phyloP scores from a whole-genome alignment of 2,888 invertebrate genomes.

The Chloroclysta siterata region DNA sequence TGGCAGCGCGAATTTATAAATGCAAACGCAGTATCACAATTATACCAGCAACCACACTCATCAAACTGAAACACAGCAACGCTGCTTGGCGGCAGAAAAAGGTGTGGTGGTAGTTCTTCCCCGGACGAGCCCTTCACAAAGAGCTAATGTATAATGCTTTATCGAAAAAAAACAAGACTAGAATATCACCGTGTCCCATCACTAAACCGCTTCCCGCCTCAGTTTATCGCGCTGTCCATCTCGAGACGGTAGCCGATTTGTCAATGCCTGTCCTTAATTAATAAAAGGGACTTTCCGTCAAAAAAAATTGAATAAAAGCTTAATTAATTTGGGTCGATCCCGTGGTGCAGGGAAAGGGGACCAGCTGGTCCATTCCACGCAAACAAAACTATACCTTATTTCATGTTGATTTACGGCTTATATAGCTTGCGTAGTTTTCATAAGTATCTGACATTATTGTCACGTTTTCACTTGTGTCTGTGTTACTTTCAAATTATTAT shows the following conservation, averaged over 20 bases:
- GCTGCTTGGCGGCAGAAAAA: too few species aligned
- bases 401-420: neutral
- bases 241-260: constrained; percentile 79
- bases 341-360: constrained; percentile 36
- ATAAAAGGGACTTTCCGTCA: constrained; percentile 69
- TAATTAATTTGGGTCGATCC: constrained; percentile 76
- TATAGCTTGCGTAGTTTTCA: too few species aligned
- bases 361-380: constrained; percentile 16
- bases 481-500: too few species aligned
- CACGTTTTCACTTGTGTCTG: too few species aligned
- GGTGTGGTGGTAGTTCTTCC: too few species aligned
- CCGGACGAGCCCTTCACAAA: too few species aligned
- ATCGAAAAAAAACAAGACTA: constrained; percentile 20
- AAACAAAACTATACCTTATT: neutral
- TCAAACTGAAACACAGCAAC: too few species aligned
- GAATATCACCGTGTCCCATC: constrained; percentile 25
- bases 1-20: too few species aligned
- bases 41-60: too few species aligned
- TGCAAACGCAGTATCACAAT: too few species aligned
- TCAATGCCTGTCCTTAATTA: constrained; percentile 82
- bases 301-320: constrained; percentile 75
- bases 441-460: too few species aligned
- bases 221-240: constrained; percentile 77
- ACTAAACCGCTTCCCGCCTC: constrained; percentile 42
- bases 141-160: too few species aligned